Base-by-base conservation (phyloP, 2,888 invertebrate genomes). In the Pandemis heparana region DNA sequence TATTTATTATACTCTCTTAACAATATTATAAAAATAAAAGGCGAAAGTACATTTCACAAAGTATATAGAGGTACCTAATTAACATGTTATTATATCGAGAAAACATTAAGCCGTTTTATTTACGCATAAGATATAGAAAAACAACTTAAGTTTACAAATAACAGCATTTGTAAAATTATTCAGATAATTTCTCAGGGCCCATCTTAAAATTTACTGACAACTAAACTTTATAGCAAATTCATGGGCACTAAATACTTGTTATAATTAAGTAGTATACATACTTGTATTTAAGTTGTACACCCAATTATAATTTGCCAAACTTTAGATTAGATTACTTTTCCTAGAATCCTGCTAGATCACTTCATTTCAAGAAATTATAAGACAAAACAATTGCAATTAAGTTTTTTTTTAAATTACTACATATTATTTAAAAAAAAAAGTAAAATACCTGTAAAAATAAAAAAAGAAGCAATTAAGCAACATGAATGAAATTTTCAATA, bases 1-100 rank as follows among this genome's bases (percentile, higher is more conserved):
- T 72, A 56, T 76, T 76, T 76, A 76, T 76, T 76, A 71, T 74
- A 71, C 68, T 74, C 53, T 66, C 76, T 74, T 76, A 76, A 69
- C 63, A 53, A 69, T 71, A 74, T 70, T 74, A 75, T 66, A 74
- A 70, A 71, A 76, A 71, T 76, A 76, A 75, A 75, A 74, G 76
- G 59, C 64, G 70, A 74, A 69, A 74, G 60, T 74, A 74, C 70
- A 74, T 74, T 69, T 74, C 63, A 70, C 59, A 70, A 74, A 69
- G 63, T 70, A 74, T 67, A 69, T 72, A 32, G 2, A 72, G 62
- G 61, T 63, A 61, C 69, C 74, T 70, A 70, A 74, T 61, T 69
- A 64, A 70, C 61, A 53, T 18, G 8, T 64, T 68, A 63, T 69
- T 74, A 74, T 65, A 65, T 70, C 60, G 65, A 70, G 75, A 75